These are phyloP conservation scores for Apostichopus californicus DNA, from an alignment of 35 echinoderm and acorn worm species.

Conservation along the genomic window DNA sequence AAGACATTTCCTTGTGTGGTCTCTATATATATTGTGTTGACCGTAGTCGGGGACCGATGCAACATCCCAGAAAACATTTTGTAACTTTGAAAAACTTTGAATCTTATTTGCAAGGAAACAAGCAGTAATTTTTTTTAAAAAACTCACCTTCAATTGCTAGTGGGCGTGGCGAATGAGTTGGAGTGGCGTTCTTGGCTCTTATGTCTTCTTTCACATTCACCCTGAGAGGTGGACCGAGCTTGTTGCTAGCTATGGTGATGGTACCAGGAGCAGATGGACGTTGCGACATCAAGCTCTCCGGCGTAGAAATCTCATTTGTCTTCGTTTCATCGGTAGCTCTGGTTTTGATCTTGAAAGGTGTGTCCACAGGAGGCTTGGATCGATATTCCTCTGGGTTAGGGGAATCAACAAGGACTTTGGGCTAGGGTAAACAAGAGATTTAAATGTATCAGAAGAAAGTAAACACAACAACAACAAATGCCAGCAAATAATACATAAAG, in stretches of 20 bases:
- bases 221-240: constrained; percentile 10
- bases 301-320: background rate
- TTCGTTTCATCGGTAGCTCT: background rate
- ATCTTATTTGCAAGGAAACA: too few species aligned
- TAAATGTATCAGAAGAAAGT: too few species aligned
- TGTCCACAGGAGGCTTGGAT: background rate
- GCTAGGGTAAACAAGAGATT: background rate
- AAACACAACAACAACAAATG: too few species aligned
- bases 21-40: too few species aligned
- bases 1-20: too few species aligned
- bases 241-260: constrained; percentile 52
- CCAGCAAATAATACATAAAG: too few species aligned
- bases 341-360: constrained; percentile 59
- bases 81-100: too few species aligned
- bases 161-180: constrained; percentile 26
- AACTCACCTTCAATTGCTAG: constrained; percentile 37
- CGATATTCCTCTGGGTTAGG: background rate
- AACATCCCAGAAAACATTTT: too few species aligned
- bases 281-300: background rate
- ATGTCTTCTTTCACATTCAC: constrained; percentile 15
- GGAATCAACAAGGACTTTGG: background rate
- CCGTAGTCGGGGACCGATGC: too few species aligned
- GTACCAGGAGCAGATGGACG: constrained; percentile 11
- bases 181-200: background rate
- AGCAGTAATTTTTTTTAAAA: too few species aligned